These are phyloP conservation scores for Melanerpes formicivorus DNA, from an alignment of 2,113 vertebrate species.

Conservation along the genomic window DNA sequence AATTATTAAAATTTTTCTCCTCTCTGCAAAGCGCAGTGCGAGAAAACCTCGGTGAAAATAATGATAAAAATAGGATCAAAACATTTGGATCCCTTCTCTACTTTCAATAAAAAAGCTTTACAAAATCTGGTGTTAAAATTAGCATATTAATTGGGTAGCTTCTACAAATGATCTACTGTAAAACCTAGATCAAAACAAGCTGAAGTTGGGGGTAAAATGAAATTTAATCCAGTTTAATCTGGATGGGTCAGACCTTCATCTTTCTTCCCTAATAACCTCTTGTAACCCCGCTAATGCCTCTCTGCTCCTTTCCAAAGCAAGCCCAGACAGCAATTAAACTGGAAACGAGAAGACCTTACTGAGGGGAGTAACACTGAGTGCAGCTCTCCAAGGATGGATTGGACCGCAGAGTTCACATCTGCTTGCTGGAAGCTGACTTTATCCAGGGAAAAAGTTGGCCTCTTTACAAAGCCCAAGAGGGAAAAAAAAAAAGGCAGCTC, in stretches of 20 bases:
- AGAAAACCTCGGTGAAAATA: slow-evolving; percentile 48
- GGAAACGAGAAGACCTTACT: background rate
- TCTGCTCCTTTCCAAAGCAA: background rate
- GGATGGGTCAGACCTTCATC: background rate
- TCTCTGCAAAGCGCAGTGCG: slow-evolving; percentile 42
- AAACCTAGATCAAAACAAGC: slow-evolving; percentile 21
- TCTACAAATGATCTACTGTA: slow-evolving; percentile 37
- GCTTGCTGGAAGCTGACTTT: background rate
- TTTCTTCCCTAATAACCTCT: background rate
- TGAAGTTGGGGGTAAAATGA: slow-evolving; percentile 1
- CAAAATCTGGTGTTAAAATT: slow-evolving; percentile 56
- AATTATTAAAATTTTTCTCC: slow-evolving; percentile 63
- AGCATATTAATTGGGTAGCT: slow-evolving; percentile 49
- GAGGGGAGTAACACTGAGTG: fast-evolving
- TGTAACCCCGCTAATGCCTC: background rate
- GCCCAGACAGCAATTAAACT: background rate
- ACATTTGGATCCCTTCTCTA: slow-evolving; percentile 47
- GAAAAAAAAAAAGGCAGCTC: background rate
- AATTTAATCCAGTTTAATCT: slow-evolving; percentile 12
- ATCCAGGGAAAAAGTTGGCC: background rate
- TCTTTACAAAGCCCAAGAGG: background rate
- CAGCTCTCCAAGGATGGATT: background rate
- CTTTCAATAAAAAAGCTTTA: slow-evolving; percentile 39
- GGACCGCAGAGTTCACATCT: background rate
- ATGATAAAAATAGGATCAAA: slow-evolving; percentile 63